phyloP scores from a whole-genome alignment of 2,888 invertebrate species.

The Lysandra bellargus region DNA sequence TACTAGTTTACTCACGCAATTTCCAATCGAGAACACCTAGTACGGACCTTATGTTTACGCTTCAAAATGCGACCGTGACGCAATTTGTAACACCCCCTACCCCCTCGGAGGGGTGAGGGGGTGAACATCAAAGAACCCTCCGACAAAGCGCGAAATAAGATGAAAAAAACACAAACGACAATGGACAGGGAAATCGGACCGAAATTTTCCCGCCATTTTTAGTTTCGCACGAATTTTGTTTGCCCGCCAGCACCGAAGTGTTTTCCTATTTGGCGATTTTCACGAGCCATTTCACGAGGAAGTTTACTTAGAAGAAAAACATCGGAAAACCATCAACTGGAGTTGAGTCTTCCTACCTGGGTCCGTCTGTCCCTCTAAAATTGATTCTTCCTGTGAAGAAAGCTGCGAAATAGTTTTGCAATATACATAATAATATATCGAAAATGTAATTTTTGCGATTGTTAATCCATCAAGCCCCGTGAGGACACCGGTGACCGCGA shows the following conservation, averaged over 20 bases:
- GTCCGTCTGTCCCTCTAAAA: too few species aligned
- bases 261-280: slow-evolving; percentile 30
- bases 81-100: slow-evolving; percentile 72
- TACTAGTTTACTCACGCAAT: neutral
- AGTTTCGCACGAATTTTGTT: slow-evolving; percentile 59
- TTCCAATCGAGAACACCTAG: slow-evolving; percentile 47
- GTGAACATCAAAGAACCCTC: slow-evolving; percentile 73
- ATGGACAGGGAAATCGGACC: slow-evolving; percentile 74
- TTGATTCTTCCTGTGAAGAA: too few species aligned
- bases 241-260: slow-evolving; percentile 24
- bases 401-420: too few species aligned
- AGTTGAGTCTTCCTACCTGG: neutral
- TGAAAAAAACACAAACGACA: slow-evolving; percentile 76
- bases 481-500: too few species aligned
- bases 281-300: slow-evolving; percentile 33
- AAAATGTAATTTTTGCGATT: too few species aligned
- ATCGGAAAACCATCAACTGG: neutral
- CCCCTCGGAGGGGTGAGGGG: slow-evolving; percentile 45
- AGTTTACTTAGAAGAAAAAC: neutral
- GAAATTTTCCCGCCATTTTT: slow-evolving; percentile 55
- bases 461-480: too few species aligned
- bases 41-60: slow-evolving; percentile 64
- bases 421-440: too few species aligned
- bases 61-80: slow-evolving; percentile 68
- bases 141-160: slow-evolving; percentile 81